These are phyloP conservation scores for Brachionus rubens DNA, from an alignment of 1,140 invertebrate genomes.

Conservation along the genomic window DNA sequence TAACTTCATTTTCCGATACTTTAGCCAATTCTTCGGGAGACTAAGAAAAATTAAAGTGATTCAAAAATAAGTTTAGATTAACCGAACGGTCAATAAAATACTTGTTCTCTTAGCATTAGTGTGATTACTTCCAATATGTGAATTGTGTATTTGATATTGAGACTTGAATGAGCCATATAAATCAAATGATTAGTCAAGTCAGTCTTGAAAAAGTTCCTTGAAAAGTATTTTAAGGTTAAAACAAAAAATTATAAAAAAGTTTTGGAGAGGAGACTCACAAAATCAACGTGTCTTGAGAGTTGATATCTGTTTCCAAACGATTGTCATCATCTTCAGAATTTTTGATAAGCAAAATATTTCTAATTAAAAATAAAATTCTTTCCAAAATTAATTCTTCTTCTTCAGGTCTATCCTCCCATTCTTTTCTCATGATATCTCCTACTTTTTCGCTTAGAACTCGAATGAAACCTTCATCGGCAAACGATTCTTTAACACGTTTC, in stretches of 20 bases:
- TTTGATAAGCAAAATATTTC: constrained; percentile 40
- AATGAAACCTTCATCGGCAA: constrained; percentile 41
- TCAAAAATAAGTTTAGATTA: no score
- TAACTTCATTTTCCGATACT: constrained; percentile 26
- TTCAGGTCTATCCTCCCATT: constrained; percentile 43
- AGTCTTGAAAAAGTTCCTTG: constrained; percentile 30
- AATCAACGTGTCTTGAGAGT: constrained; percentile 25
- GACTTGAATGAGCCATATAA: not conserved
- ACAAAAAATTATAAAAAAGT: not conserved
- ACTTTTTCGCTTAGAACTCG: constrained; percentile 14
- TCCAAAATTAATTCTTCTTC: constrained; percentile 45
- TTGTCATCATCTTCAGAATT: constrained; percentile 4
- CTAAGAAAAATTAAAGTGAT: constrained; percentile 3
- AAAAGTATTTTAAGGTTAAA: not conserved
- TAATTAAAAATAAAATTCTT: constrained; percentile 31
- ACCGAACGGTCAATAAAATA: not conserved
- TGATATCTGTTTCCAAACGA: constrained; percentile 32
- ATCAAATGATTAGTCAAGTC: not conserved
- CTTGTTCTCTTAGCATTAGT: constrained; percentile 35
- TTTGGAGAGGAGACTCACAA: not conserved
- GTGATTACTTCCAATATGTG: constrained; percentile 32
- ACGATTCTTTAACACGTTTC: constrained; percentile 13
- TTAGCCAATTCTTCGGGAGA: constrained; percentile 37
- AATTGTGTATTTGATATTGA: constrained; percentile 28
- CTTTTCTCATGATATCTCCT: constrained; percentile 19